Base-by-base conservation (phyloP, 2,888 invertebrate species). In the Ramazzottius varieornatus region DNA sequence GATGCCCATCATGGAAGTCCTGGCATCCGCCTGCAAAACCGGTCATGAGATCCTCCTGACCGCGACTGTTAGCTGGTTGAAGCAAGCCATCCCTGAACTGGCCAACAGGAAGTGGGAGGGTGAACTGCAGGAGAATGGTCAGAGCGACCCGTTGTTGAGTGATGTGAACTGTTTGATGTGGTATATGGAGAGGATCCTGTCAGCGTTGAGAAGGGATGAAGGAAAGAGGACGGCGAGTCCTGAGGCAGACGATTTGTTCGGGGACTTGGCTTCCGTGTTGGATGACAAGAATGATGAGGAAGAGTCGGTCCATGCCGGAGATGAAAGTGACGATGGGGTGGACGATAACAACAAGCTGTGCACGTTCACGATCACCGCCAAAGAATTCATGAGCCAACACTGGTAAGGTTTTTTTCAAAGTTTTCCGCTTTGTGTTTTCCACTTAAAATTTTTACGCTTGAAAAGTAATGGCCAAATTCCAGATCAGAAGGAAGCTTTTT, bases 281-380 rank as follows among this genome's bases (percentile, higher is more conserved):
- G 54, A 54, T 24, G 54, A 54, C 4, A 54, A 54, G 4, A 24
- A 54, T 29, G 54, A 54, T 8, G 54, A 29, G 20, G 54, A 54
- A 8, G 54, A 54, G 29, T 54, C 54, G 29, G 54, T 29, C 4
- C 54, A 54, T 4, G n/a, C n/a, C n/a, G 54, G 54, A n/a, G 54
- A 54, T 4, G 54, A 54, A 29, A 16, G 16, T 4, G 34, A 16
- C 16, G 32, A 20, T 4, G 65, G 63, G 4, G 54, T 54, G 54
- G 54, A 54, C 29, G 54, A 54, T 54, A n/a, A n/a, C n/a, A 8
- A 8, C 16, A 89, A 93, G 75, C 80, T 96, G 20, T 96, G 96
- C 77, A 94, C 94, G 0, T 96, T 91, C 78, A 92, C 92, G 2
- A 84, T 92, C 66, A 96, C 94, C 0, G 90, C 92, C 74, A 90